Percentiles rank a stretch among this genome's conserved stretches.
Conservation (phyloP, 1,140 invertebrate species). For the Diprion similis region DNA sequence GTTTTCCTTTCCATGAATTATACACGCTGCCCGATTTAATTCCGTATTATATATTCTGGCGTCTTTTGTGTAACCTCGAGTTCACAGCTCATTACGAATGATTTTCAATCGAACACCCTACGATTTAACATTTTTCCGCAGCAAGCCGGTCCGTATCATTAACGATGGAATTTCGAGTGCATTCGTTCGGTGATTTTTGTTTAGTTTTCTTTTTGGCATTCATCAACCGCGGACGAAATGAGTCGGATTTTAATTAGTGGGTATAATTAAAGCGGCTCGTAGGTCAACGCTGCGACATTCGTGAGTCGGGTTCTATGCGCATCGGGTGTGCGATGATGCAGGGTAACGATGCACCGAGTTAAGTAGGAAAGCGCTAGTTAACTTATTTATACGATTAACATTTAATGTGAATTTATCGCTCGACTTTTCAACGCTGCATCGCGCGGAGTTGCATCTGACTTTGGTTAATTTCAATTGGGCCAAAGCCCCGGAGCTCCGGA, state of each 20-base stretch:
- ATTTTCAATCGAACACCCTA: too few species aligned
- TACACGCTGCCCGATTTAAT: too few species aligned
- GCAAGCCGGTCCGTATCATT: too few species aligned
- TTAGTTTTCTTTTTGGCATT: background rate
- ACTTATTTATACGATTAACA: slow-evolving; percentile 8
- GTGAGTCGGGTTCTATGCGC: background rate
- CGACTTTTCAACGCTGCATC: background rate
- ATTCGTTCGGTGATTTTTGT: background rate
- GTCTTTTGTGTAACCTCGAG: too few species aligned
- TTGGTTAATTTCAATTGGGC: too few species aligned
- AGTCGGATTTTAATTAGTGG: slow-evolving; percentile 9
- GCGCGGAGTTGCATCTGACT: background rate
- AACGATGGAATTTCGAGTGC: background rate
- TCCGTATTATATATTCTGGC: too few species aligned
- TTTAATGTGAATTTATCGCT: slow-evolving; percentile 8
- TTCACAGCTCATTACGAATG: too few species aligned
- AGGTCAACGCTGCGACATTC: slow-evolving; percentile 12
- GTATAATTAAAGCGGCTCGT: slow-evolving; percentile 16
- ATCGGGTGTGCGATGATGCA: background rate
- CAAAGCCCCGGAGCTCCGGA: too few species aligned
- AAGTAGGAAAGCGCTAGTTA: slow-evolving; percentile 4
- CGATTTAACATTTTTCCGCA: too few species aligned
- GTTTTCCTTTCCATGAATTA: too few species aligned
- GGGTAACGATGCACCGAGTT: background rate
- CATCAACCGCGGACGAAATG: background rate